Evolutionary conservation across 2,113 vertebrate genomes (phyloP).

Genomic region (rat (Rattus norvegicus)): GRCr8 NC_086036.1:77764001-77764500

Average conservation of each 20-base stretch:
- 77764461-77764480: not conserved
- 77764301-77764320: not conserved
- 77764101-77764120: not conserved
- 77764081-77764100: not conserved
- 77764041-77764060: no score
- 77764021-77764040: not conserved
- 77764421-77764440: not conserved
- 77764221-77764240: not conserved
- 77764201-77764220: not conserved
- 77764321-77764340: not conserved
- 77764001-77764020: not conserved
- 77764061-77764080: not conserved
- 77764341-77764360: not conserved
- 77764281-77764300: no score
- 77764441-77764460: not conserved
- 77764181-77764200: not conserved
- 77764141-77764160: not conserved
- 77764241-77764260: not conserved
- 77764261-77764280: not conserved
- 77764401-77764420: not conserved
- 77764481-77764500: not conserved
- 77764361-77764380: not conserved
- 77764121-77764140: not conserved
- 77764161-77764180: not conserved
- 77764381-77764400: not conserved